Evolutionary conservation across 2,797 vertebrate genomes (phyloP).

Genomic region (Harpagifer antarcticus): DNA sequence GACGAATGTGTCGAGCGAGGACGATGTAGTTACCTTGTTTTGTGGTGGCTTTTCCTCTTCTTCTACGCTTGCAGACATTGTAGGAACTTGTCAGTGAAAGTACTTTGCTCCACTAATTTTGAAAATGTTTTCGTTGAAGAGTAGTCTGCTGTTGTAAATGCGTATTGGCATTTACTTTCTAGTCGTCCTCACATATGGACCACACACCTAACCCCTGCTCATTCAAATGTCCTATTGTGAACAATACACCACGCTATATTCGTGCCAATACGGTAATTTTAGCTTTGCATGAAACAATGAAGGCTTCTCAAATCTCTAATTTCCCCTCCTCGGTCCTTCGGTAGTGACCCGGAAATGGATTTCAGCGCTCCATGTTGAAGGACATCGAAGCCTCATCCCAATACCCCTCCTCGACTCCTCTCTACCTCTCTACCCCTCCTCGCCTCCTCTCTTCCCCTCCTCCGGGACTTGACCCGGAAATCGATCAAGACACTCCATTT

Average conservation of each 20-base stretch:
- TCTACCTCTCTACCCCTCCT: no score
- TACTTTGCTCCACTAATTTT: not conserved
- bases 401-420: no score
- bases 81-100: not conserved
- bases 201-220: not conserved
- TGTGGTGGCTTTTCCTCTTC: not conserved
- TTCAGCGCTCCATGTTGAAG: no score
- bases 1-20: not conserved
- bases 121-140: not conserved
- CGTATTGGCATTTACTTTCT: not conserved
- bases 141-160: not conserved
- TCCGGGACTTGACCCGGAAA: no score
- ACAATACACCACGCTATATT: not conserved
- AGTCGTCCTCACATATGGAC: not conserved
- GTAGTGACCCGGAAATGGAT: no score
- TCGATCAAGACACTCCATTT: no score
- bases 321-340: no score
- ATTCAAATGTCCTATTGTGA: not conserved
- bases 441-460: no score
- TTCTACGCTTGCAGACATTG: not conserved
- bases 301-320: no score
- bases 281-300: not conserved
- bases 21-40: conserved; percentile 27
- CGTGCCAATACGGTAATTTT: conserved; percentile 14
- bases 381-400: no score